phyloP scores from a whole-genome alignment of 2,113 vertebrate species.

The Ailuropoda melanoleuca region DNA sequence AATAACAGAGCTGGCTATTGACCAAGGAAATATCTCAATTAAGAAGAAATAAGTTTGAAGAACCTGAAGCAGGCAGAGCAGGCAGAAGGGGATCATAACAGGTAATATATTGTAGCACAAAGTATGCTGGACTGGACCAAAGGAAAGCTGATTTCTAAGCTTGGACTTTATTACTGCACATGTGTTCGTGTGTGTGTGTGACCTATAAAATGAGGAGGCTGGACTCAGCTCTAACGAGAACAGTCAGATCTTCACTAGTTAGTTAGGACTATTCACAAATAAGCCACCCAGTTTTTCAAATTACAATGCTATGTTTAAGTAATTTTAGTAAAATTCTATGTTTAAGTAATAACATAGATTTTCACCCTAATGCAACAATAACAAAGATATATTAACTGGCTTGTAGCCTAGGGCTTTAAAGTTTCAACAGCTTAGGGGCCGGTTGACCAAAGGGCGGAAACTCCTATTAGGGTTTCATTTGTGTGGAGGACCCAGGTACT shows the following conservation, averaged over 20 bases:
- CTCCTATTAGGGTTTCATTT: not conserved
- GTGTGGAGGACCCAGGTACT: not conserved
- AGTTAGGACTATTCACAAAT: not conserved
- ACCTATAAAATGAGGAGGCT: not conserved
- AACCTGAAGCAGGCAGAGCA: not conserved
- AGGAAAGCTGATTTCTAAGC: not conserved
- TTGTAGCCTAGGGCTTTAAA: not conserved
- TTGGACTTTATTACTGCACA: not conserved
- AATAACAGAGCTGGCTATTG: not conserved
- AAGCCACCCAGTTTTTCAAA: not conserved
- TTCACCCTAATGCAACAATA: not conserved
- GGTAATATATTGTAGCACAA: not conserved
- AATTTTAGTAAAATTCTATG: not conserved
- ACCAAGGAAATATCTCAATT: not conserved
- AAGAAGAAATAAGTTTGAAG: constrained; percentile 15
- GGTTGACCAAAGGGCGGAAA: not conserved
- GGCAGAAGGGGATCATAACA: not conserved
- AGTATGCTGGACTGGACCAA: not conserved
- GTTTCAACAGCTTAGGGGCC: not conserved
- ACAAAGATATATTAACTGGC: not conserved
- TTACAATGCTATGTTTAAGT: not conserved
- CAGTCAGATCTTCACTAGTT: not conserved
- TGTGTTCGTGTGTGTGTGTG: too few relatives aligned
- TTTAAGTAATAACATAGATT: constrained; percentile 5
- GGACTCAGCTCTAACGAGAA: not conserved